Evolutionary conservation across 1,140 invertebrate genomes (phyloP).

Genomic region (Zeugodacus cucurbitae): DNA sequence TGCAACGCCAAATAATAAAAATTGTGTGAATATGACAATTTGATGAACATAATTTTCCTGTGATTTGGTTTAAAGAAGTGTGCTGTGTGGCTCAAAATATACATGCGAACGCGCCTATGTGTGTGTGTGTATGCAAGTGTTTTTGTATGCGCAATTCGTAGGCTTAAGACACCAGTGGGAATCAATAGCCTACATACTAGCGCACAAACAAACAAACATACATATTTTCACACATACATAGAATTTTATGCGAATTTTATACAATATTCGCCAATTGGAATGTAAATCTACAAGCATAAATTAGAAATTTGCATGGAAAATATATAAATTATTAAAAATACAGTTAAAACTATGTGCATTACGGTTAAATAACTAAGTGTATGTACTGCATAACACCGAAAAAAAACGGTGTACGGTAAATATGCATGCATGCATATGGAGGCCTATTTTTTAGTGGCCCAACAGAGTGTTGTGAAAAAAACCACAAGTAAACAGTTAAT

Average conservation of each 20-base stretch:
- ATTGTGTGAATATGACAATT: background rate
- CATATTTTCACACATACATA: background rate
- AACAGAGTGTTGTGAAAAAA: background rate
- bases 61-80: background rate
- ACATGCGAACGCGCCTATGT: background rate
- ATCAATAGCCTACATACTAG: slow-evolving; percentile 16
- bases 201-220: background rate
- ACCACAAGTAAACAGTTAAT: slow-evolving; percentile 25
- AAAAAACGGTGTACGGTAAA: background rate
- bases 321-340: background rate
- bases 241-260: background rate
- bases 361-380: background rate
- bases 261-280: background rate
- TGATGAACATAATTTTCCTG: background rate
- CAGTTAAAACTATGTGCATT: background rate
- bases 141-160: background rate
- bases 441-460: background rate
- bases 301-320: background rate
- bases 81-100: background rate
- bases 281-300: background rate
- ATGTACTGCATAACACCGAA: background rate
- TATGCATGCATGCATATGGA: background rate
- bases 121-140: background rate
- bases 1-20: background rate
- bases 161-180: slow-evolving; percentile 22